Conservation (phyloP, 2,797 vertebrate genomes). For the Eidolon dupreanum region DNA sequence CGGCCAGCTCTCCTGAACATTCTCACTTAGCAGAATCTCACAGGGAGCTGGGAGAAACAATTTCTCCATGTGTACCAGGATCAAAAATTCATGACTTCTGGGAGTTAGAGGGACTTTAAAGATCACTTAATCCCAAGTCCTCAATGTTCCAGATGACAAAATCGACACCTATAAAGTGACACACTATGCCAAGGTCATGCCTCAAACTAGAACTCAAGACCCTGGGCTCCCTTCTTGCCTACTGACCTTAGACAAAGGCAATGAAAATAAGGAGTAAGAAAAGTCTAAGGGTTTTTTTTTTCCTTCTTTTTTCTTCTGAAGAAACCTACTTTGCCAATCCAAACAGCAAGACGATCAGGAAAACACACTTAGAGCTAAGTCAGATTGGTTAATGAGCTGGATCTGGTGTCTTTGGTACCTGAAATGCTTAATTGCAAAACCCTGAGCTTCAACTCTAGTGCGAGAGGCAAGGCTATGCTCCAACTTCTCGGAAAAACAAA, state of each 20-base stretch:
- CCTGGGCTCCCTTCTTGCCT: background rate
- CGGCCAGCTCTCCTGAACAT: background rate
- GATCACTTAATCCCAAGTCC: background rate
- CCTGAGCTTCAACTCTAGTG: background rate
- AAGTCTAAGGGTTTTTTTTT: background rate
- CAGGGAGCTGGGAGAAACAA: background rate
- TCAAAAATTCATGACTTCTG: background rate
- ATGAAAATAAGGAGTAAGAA: background rate
- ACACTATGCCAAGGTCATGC: background rate
- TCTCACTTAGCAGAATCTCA: background rate
- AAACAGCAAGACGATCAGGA: constrained; percentile 35
- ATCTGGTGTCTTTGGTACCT: background rate
- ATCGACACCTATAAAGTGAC: background rate
- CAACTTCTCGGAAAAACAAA: constrained; percentile 65
- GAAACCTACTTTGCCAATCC: background rate
- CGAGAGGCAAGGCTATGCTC: constrained; percentile 9
- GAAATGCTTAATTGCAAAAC: background rate
- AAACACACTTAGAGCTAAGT: constrained; percentile 51
- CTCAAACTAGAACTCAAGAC: background rate
- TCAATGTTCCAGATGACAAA: constrained; percentile 9
- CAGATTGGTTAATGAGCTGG: background rate
- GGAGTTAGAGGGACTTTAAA: background rate
- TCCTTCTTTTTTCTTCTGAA: background rate
- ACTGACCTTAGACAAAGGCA: background rate
- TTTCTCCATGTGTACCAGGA: background rate